Evolutionary conservation across 2,113 vertebrate genomes (phyloP).

Genomic region (Pardalotus punctatus): DNA sequence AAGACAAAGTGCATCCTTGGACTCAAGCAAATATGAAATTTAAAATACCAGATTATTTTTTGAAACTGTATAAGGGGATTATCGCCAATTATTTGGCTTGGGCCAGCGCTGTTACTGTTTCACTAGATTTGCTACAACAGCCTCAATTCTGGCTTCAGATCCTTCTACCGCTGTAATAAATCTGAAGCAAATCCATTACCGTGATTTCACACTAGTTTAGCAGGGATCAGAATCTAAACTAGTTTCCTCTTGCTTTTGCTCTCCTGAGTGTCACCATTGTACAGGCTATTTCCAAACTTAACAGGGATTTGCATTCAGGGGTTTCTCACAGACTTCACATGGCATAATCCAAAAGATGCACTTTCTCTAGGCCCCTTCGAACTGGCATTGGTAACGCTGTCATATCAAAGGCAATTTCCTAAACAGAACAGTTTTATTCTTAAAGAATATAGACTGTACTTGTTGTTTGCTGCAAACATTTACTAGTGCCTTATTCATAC

Average conservation of each 20-base stretch:
- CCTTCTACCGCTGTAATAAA: not conserved
- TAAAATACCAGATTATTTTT: not conserved
- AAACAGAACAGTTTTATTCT: conserved; percentile 22
- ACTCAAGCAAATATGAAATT: not conserved
- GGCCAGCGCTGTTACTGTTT: not conserved
- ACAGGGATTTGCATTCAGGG: not conserved
- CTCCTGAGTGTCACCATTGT: not conserved
- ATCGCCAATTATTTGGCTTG: not conserved
- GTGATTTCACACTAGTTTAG: not conserved
- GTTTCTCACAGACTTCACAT: not conserved
- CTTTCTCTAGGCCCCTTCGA: conserved; percentile 36
- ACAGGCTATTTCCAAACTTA: not conserved
- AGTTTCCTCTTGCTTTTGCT: not conserved
- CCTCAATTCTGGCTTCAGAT: not conserved
- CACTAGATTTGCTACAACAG: not conserved
- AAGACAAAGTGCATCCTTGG: conserved; percentile 9
- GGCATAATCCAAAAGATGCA: conserved; percentile 22
- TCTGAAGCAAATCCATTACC: not conserved
- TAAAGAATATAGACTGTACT: conserved; percentile 33
- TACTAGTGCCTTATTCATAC: conserved; percentile 68
- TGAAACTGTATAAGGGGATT: not conserved
- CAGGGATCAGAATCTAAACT: not conserved
- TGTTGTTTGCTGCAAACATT: conserved; percentile 56
- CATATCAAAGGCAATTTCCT: conserved; percentile 21
- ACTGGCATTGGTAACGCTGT: conserved; percentile 28